Conservation (phyloP, 2,113 vertebrate genomes). For the Sakesphorus luctuosus region DNA sequence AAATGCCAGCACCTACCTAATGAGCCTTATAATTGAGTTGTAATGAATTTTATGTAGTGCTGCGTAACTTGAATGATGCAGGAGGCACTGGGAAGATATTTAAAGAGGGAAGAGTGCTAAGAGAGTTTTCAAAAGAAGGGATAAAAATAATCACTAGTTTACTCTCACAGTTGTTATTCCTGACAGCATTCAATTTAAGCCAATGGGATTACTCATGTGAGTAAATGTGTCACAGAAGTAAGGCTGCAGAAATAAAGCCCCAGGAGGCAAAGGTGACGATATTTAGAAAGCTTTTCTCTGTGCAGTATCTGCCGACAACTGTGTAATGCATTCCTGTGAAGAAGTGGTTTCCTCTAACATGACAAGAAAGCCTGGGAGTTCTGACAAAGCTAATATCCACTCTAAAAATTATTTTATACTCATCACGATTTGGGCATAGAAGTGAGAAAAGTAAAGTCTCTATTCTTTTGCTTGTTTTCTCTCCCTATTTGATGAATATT, state of each 20-base stretch:
- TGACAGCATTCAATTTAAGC: neutral
- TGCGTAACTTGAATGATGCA: neutral
- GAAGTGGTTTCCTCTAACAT: neutral
- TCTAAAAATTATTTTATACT: neutral
- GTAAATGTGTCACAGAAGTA: neutral
- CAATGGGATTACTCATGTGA: neutral
- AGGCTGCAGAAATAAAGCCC: neutral
- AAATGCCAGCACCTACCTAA: constrained; percentile 50
- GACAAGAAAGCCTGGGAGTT: neutral
- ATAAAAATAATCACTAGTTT: neutral
- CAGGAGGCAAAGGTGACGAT: neutral
- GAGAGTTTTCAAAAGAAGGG: neutral
- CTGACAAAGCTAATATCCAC: neutral
- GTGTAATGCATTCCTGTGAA: neutral
- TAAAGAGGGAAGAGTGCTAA: neutral
- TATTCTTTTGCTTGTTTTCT: neutral
- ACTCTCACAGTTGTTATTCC: neutral
- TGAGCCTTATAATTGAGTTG: constrained; percentile 62
- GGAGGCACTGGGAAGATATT: neutral
- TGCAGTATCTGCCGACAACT: neutral
- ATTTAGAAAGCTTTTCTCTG: neutral
- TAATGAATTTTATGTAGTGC: constrained; percentile 46
- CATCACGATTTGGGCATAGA: neutral
- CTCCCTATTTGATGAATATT: neutral
- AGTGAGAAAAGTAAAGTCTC: neutral